Evolutionary conservation across 2,888 invertebrate species (phyloP).

Genomic region (Thera britannica): DNA sequence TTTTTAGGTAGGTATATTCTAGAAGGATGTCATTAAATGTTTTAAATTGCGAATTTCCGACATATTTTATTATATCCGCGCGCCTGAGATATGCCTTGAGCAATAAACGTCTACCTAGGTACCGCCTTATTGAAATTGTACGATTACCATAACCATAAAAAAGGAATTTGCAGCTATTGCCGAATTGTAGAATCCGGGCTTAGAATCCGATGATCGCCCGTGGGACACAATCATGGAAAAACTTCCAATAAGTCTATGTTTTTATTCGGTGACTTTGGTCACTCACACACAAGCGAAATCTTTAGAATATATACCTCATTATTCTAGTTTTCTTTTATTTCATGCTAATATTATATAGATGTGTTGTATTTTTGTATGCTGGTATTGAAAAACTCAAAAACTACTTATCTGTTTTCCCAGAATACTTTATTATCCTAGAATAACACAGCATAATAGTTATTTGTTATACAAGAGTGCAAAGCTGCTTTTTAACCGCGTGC

Average conservation of each 20-base stretch:
- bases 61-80: not conserved
- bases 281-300: not conserved
- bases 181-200: conserved; percentile 8
- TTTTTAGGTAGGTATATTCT: too few relatives aligned
- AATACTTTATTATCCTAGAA: too few relatives aligned
- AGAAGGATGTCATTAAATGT: not conserved
- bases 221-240: conserved; percentile 2
- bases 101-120: conserved; percentile 1
- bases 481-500: too few relatives aligned
- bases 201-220: not conserved
- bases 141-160: conserved; percentile 10
- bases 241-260: not conserved
- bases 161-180: conserved; percentile 7
- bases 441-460: too few relatives aligned
- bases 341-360: too few relatives aligned
- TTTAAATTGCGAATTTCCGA: not conserved
- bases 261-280: not conserved
- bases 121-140: conserved; percentile 8
- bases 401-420: too few relatives aligned
- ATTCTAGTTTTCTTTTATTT: too few relatives aligned
- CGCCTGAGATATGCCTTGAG: not conserved
- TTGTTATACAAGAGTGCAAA: too few relatives aligned
- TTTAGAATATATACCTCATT: too few relatives aligned
- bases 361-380: too few relatives aligned
- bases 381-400: too few relatives aligned